A percentile compares a stretch with the other conserved stretches of the same genome.
Conservation (phyloP, 1,140 invertebrate genomes). For the Calephelis nemesis region DNA sequence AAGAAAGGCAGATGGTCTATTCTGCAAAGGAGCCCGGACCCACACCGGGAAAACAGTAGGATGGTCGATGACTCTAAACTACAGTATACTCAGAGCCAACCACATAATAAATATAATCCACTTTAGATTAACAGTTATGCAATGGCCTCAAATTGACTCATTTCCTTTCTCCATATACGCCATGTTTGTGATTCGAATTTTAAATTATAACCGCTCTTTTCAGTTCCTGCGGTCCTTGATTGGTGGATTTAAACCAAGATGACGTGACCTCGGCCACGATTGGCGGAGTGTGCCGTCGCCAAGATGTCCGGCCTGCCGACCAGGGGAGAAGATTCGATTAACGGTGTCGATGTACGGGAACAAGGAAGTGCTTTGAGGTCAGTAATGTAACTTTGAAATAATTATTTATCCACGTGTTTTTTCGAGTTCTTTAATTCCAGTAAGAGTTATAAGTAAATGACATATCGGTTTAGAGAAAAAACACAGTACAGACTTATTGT, state of each 20-base stretch:
- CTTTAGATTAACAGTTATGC: conserved; percentile 22
- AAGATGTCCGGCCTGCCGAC: conserved; percentile 73
- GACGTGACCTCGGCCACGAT: conserved; percentile 43
- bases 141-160: neutral
- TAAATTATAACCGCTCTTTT: conserved; percentile 14
- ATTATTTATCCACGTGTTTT: too few species aligned
- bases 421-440: too few species aligned
- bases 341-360: conserved; percentile 71
- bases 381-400: conserved; percentile 38
- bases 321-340: conserved; percentile 60
- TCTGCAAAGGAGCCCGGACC: too few species aligned
- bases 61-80: neutral
- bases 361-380: conserved; percentile 72
- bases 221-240: conserved; percentile 32
- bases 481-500: too few species aligned
- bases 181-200: conserved; percentile 17
- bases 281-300: conserved; percentile 40
- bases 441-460: too few species aligned
- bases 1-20: too few species aligned
- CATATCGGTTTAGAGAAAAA: too few species aligned
- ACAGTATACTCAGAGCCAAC: neutral
- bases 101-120: conserved; percentile 24
- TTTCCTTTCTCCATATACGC: conserved; percentile 16
- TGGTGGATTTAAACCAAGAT: conserved; percentile 42
- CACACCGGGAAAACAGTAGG: too few species aligned